Base-by-base conservation (phyloP, 2,113 vertebrate species). In the Clupea harengus region DNA sequence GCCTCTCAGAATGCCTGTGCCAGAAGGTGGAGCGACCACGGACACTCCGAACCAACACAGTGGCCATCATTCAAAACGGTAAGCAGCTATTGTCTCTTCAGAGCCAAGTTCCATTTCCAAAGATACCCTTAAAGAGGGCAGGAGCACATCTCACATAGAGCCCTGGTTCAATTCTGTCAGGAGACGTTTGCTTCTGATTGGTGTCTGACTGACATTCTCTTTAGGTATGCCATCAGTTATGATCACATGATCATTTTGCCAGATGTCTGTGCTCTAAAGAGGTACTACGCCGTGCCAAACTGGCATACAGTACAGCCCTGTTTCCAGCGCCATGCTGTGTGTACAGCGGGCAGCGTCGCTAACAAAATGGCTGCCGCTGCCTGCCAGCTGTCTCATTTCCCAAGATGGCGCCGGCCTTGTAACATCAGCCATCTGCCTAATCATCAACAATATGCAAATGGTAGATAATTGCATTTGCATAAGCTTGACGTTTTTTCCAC, bases 401-500 rank as follows among this genome's bases (percentile, higher is more conserved):
- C 95, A 95, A 96, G 94, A 96, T 95, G 95, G 95, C 93, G 94
- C 91, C 91, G 4, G 32, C 87, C 83, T 89, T 92, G 90, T 92
- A 92, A 92, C 93, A 89, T 93, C 93, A 94, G 92, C 95, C 95
- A 93, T 95, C 95, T 93, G 95, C 91, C 92, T 93, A 91, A 78
- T 93, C 88, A 94, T 94, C 90, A 92, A 93, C 83, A 91, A 92
- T 94, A 96, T 96, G 96, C 95, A 96, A 96, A 96, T 95, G 86
- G 86, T 85, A 28, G 91, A 91, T 96, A 96, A 97, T 96, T 96
- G 92, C 94, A 95, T 96, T 96, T 95, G 94, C 95, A 94, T 96
- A 94, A 88, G 92, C 72, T 78, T 32, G 72, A 10, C 28, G 72
- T 11, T 39, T 4, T 2, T 39, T 78, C 32, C 39, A 39, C 72